Conservation (phyloP, 1,140 invertebrate genomes). For the Papilio xuthus region DNA sequence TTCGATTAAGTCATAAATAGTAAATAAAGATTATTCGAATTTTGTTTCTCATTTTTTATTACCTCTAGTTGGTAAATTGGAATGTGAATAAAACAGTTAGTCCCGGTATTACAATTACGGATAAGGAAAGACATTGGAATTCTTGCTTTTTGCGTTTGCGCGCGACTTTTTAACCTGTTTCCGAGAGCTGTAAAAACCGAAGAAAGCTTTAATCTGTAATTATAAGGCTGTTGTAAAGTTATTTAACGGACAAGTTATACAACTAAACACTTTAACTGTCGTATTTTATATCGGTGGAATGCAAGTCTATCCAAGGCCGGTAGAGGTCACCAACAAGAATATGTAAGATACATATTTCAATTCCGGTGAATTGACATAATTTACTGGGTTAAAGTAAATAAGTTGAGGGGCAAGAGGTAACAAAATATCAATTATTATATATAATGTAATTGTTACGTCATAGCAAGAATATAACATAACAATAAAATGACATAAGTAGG, state of each 20-base stretch:
- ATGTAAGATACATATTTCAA: background rate
- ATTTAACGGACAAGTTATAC: background rate
- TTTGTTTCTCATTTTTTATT: background rate
- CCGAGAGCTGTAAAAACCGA: background rate
- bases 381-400: background rate
- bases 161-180: slow-evolving; percentile 3
- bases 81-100: background rate
- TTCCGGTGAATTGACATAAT: too few relatives aligned
- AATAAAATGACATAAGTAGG: background rate
- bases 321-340: background rate
- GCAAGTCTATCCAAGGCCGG: background rate
- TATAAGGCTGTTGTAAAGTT: background rate
- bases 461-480: background rate
- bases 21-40: background rate
- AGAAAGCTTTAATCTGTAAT: slow-evolving; percentile 15
- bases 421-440: background rate
- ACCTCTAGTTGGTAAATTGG: background rate
- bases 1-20: slow-evolving; percentile 8
- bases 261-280: background rate
- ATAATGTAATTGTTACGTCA: too few relatives aligned
- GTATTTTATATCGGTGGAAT: background rate
- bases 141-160: background rate
- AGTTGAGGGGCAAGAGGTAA: background rate
- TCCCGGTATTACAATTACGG: background rate
- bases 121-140: slow-evolving; percentile 25